phyloP scores from a whole-genome alignment of 2,113 vertebrate species.

The Dasypus novemcinctus region DNA sequence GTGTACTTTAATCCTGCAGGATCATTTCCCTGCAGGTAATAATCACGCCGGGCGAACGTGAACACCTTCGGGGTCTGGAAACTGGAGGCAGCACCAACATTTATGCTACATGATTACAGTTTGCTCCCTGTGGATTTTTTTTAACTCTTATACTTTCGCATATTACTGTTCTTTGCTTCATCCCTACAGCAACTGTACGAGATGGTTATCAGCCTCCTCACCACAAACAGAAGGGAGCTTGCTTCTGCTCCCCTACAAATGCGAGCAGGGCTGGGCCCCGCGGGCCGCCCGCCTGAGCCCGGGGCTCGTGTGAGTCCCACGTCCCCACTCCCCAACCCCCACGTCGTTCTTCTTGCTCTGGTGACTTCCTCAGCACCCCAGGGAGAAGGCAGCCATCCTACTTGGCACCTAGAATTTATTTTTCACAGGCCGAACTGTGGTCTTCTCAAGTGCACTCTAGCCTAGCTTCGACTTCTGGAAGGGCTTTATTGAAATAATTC shows the following conservation, averaged over 20 bases:
- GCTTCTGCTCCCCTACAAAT: neutral
- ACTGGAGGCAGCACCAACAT: neutral
- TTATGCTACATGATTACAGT: neutral
- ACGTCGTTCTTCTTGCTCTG: neutral
- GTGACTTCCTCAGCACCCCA: neutral
- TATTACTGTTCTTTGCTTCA: neutral
- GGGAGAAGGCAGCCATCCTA: neutral
- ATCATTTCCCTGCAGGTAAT: neutral
- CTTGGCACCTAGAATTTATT: constrained; percentile 7
- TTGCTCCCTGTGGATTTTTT: neutral
- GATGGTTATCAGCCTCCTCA: no score
- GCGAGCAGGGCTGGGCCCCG: neutral
- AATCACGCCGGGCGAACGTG: neutral
- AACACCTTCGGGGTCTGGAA: neutral
- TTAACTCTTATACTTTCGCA: neutral
- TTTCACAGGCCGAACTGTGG: neutral
- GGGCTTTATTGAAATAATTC: neutral
- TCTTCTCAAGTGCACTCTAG: neutral
- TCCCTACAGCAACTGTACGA: neutral
- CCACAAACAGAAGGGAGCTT: no score
- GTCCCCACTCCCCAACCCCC: fast-evolving
- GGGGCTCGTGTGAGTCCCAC: neutral
- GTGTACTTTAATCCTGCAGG: neutral
- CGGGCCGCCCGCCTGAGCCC: neutral
- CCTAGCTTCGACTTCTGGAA: constrained; percentile 24